Conservation (phyloP, 2,113 vertebrate genomes). For the Callopanchax toddi region DNA sequence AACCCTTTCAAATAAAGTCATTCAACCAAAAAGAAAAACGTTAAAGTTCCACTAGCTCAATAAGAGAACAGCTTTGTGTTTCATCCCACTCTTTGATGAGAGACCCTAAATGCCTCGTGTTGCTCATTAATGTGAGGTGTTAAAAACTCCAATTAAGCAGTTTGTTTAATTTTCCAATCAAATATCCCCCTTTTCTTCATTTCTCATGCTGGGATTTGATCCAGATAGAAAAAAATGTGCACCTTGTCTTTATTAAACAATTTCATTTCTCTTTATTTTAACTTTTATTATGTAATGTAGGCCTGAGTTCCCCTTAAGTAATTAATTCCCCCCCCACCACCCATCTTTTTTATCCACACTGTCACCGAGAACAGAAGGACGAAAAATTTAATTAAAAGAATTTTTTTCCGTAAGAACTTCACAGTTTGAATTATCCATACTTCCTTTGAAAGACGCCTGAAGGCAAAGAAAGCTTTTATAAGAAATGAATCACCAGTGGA, state of each 20-base stretch:
- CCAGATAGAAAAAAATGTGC: background rate
- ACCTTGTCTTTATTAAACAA: constrained; percentile 4
- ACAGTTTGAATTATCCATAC: constrained; percentile 12
- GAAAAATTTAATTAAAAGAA: constrained; percentile 31
- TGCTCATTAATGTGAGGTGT: background rate
- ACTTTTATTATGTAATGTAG: background rate
- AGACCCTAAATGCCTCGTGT: constrained; percentile 25
- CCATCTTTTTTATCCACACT: constrained; percentile 19
- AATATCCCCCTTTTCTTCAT: background rate
- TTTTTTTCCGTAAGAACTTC: constrained; percentile 13
- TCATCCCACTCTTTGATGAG: constrained; percentile 33
- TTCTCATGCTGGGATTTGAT: background rate
- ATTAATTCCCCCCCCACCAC: constrained; percentile 12
- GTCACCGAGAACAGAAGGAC: constrained; percentile 14
- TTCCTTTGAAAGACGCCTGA: constrained; percentile 10
- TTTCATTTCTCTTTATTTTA: constrained; percentile 10
- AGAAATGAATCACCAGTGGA: no score
- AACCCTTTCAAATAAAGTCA: constrained; percentile 65
- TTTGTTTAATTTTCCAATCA: no score
- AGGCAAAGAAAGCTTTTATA: constrained; percentile 2
- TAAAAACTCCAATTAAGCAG: no score
- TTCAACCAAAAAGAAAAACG: constrained; percentile 64
- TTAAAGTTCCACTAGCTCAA: constrained; percentile 61
- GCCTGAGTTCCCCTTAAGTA: constrained; percentile 5
- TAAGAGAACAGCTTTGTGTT: constrained; percentile 45